Percentiles rank a stretch among this genome's conserved stretches.
phyloP scores from a whole-genome alignment of 2,888 invertebrate species.

The Agapostemon virescens region DNA sequence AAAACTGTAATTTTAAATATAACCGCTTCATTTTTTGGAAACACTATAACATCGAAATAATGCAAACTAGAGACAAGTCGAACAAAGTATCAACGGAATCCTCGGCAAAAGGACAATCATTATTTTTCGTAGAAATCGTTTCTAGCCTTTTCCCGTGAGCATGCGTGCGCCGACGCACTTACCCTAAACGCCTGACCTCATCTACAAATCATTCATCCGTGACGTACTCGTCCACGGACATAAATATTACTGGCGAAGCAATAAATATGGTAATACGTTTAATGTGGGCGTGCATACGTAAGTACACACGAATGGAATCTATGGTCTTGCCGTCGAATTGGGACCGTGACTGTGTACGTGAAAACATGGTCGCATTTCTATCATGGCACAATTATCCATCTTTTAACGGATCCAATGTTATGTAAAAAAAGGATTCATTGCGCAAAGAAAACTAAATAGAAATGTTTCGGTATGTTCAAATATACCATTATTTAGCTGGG shows the following conservation, averaged over 20 bases:
- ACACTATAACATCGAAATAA: too few species aligned
- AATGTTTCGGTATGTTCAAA: background rate
- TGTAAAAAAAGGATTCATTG: conserved; percentile 22
- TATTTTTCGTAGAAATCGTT: conserved; percentile 3
- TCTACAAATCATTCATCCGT: conserved; percentile 60
- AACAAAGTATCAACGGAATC: background rate
- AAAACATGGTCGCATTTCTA: conserved; percentile 7
- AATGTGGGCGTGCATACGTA: conserved; percentile 63
- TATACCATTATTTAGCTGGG: background rate
- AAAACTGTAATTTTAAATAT: background rate
- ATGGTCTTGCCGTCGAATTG: conserved; percentile 9
- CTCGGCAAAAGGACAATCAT: background rate
- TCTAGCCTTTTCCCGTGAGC: background rate
- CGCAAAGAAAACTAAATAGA: conserved; percentile 20
- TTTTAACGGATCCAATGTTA: conserved; percentile 20
- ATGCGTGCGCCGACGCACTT: conserved; percentile 46
- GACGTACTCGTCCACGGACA: conserved; percentile 55
- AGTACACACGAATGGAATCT: conserved; percentile 32
- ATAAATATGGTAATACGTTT: conserved; percentile 69
- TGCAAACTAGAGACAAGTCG: background rate
- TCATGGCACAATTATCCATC: conserved; percentile 24
- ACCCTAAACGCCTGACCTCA: conserved; percentile 56
- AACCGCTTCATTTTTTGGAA: too few species aligned
- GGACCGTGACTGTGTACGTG: background rate
- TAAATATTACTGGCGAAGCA: conserved; percentile 59